Evolutionary conservation across 92 coral and sea anemone genomes (phyloP), one percentile per base, ranked within the genome.

Genomic region (Heliopora coerulea): DNA sequence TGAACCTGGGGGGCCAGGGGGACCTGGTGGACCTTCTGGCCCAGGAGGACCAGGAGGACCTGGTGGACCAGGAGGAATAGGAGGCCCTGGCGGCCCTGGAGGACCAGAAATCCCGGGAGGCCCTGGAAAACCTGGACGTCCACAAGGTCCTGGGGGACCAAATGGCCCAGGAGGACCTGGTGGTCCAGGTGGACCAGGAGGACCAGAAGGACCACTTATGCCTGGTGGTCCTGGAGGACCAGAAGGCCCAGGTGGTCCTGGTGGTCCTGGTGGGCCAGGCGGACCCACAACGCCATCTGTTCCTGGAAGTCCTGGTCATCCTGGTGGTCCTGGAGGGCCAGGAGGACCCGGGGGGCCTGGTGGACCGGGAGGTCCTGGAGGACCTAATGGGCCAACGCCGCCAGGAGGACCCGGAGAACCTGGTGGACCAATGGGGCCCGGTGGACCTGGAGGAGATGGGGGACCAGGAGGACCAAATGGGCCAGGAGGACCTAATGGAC

Each of bases 401-500:
- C 89, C 90, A n/a, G 82, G 88, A 50, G 91, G 92, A 0, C 92
- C 96, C 0, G 88, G 86, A 21, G 89, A 86, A 25, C 89, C 86
- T 0, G 82, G 67, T 13, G 62, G 67, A 64, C 73, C 73, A n/a
- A 59, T 78, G 0, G 78, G 20, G 80, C 79, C 83, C 11, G 46
- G 49, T 7, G 83, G 80, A 27, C 96, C 96, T 17, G 86, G 84
- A 7, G 80, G 11, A n/a, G 84, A 60, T 0, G 30, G 13, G 52
- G 34, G 39, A 0, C 74, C 74, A 23, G 56, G 56, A 20, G 14
- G 4, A 11, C 78, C 67, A 23, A 68, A 68, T 20, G 44, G 41
- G 5, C 66, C 67, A 24, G 49, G 49, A 19, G 20, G 41, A 1
- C 52, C 54, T 31, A 63, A 63, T 13, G 9, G 30, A 1, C 74